A percentile compares a stretch with the other conserved stretches of the same genome.
These are phyloP conservation scores for Cyclophora punctaria DNA, from an alignment of 2,888 invertebrate genomes.

Conservation along the genomic window DNA sequence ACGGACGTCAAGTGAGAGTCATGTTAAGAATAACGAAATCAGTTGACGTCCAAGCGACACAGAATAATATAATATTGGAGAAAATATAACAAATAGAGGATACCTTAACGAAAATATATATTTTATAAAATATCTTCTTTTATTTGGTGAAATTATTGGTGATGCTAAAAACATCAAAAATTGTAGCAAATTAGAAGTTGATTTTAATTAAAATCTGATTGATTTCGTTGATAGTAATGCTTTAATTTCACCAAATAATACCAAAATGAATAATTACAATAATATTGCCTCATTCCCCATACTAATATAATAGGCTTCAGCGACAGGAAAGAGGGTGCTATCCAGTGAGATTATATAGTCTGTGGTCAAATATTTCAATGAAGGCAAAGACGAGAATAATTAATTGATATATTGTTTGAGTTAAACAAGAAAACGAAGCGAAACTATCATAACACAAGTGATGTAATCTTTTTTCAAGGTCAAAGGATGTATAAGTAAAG, in stretches of 20 bases:
- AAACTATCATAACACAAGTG: no score
- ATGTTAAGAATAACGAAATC: constrained; percentile 2
- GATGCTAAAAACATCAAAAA: no score
- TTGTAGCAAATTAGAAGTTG: no score
- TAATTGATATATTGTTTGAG: no score
- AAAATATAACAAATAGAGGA: neutral
- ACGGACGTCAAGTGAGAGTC: constrained; percentile 41
- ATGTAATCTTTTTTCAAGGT: no score
- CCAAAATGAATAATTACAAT: constrained; percentile 11
- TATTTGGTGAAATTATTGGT: no score
- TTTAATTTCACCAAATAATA: neutral
- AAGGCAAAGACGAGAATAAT: no score
- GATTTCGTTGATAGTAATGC: neutral
- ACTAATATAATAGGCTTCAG: constrained; percentile 57
- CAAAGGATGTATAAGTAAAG: no score
- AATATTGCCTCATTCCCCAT: constrained; percentile 53
- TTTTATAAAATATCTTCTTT: neutral
- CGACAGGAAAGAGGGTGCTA: constrained; percentile 70
- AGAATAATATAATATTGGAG: neutral
- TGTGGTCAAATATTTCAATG: constrained; percentile 38
- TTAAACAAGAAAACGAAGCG: no score
- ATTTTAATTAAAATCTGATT: no score
- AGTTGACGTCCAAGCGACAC: no score
- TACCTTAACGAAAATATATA: no score
- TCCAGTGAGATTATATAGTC: constrained; percentile 39